Conservation (phyloP, 2,888 invertebrate genomes). For the Oxyteleia sp. region DNA sequence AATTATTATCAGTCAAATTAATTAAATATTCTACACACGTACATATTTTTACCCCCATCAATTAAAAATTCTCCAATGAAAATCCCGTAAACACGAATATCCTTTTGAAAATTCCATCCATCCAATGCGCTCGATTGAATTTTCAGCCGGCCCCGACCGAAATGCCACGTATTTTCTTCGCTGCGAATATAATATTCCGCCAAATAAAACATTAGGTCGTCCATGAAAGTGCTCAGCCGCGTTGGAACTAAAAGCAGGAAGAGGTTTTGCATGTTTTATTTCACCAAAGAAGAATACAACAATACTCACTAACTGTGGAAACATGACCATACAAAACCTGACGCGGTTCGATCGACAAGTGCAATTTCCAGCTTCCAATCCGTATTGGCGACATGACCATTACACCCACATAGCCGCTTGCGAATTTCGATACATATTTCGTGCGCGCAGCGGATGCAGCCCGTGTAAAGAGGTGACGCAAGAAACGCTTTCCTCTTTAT, state of each 20-base stretch:
- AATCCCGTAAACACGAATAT: background rate
- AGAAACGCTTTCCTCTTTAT: slow-evolving; percentile 41
- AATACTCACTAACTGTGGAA: slow-evolving; percentile 62
- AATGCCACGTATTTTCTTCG: slow-evolving; percentile 30
- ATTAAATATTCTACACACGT: too few relatives aligned
- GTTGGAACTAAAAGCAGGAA: slow-evolving; percentile 68
- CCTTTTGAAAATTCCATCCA: background rate
- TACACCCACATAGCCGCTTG: slow-evolving; percentile 22
- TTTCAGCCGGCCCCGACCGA: background rate
- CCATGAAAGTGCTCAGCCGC: slow-evolving; percentile 57
- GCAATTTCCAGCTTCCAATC: slow-evolving; percentile 60
- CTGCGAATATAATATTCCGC: slow-evolving; percentile 47
- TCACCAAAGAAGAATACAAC: slow-evolving; percentile 64
- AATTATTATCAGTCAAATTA: too few relatives aligned
- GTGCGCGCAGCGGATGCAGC: slow-evolving; percentile 2
- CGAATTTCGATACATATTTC: slow-evolving; percentile 57
- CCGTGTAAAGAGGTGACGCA: slow-evolving; percentile 18
- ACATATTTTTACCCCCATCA: too few relatives aligned
- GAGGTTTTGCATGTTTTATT: slow-evolving; percentile 72
- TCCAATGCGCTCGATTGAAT: background rate
- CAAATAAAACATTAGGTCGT: slow-evolving; percentile 59
- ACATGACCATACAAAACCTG: slow-evolving; percentile 65
- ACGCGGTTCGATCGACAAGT: slow-evolving; percentile 63
- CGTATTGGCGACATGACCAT: slow-evolving; percentile 37
- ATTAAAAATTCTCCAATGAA: background rate